Evolutionary conservation across 2,797 vertebrate genomes (phyloP).

Genomic region (Masticophis lateralis): DNA sequence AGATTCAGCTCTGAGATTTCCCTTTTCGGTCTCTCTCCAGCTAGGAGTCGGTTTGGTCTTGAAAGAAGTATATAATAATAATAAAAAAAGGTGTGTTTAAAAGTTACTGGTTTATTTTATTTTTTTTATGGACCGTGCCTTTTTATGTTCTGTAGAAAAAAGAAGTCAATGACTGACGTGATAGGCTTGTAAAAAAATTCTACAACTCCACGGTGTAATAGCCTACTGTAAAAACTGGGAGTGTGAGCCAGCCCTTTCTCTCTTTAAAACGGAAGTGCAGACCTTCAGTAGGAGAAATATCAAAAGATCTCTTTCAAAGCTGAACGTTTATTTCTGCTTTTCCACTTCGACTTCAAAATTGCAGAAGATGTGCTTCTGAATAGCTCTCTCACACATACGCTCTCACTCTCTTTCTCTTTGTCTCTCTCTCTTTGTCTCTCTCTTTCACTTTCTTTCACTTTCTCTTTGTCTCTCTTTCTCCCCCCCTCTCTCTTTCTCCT

Average conservation of each 20-base stretch:
- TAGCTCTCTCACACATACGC: background rate
- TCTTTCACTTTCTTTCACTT: no score
- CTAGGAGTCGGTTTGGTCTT: background rate
- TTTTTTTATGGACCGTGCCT: background rate
- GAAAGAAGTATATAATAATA: background rate
- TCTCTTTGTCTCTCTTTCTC: no score
- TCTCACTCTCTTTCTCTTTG: no score
- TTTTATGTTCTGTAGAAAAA: background rate
- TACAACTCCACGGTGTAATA: background rate
- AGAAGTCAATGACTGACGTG: background rate
- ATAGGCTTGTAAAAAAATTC: background rate
- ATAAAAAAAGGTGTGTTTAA: background rate
- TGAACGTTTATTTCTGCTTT: background rate
- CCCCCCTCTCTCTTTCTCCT: no score
- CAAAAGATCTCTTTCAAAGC: background rate
- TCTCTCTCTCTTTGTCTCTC: no score
- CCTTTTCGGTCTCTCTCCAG: background rate
- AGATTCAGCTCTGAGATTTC: background rate
- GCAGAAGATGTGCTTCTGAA: background rate
- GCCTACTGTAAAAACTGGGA: background rate
- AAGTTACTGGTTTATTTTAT: background rate
- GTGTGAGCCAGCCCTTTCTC: background rate
- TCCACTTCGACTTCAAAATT: background rate
- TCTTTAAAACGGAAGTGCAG: background rate
- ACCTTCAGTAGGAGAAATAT: background rate